Evolutionary conservation across 2,888 invertebrate genomes (phyloP), one percentile per base, ranked within the genome.

Genomic region (Agapostemon virescens): DNA sequence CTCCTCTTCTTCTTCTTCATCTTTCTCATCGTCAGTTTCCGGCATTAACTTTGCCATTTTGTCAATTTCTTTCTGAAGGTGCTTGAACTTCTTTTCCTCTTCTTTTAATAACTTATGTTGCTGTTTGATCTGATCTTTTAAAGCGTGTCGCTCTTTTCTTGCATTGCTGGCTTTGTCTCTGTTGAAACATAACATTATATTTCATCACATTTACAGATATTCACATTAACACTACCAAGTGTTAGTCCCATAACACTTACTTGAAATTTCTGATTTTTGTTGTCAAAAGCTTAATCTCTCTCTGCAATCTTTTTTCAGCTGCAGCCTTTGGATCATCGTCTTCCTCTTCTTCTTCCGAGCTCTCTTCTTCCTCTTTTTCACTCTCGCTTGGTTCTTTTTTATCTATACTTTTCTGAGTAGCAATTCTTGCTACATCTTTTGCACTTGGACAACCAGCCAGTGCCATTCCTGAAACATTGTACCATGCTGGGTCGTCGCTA

Each of bases 41-140:
- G 96, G 97, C 96, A 98, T 96, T 90, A 97, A 94, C 23, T 96
- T 96, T 0, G 97, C 97, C 97, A 98, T 98, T 93, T 97, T 97
- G 90, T 97, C 97, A 15, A 97, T 97, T 93, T 98, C 97, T 85
- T 97, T 97, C 91, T 97, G 97, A 61, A 98, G 93, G 86, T 95
- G 95, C 90, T 96, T 97, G 93, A 96, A 97, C 93, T 97, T 97
- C 89, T 96, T 96, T 90, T 96, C 97, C 88, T 97, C 97, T 58
- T 96, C 96, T 88, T 95, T 96, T 73, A 97, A 94, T 72, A 96
- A 94, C 13, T 95, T 94, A 88, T 97, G 97, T 91, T 97, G 96
- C 90, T 96, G 97, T 89, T 96, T 97, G 90, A 97, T 95, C 75
- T 97, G 95, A 90, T 96, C 96, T 88, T 96, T 96, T 74, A 97